These are phyloP conservation scores for Scolopax bukidnonensis DNA, from an alignment of 2,797 vertebrate genomes.

Conservation along the genomic window DNA sequence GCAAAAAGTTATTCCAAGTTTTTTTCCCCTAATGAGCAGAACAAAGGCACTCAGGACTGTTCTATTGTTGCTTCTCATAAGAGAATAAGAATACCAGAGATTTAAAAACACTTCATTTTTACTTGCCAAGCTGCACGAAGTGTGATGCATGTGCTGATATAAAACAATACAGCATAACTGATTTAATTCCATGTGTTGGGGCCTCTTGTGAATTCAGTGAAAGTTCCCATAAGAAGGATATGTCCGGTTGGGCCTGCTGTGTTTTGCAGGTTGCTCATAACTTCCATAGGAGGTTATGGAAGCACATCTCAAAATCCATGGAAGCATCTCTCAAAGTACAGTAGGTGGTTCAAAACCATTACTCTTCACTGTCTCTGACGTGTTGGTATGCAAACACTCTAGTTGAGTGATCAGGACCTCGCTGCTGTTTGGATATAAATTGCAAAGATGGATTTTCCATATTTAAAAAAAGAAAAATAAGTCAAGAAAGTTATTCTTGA, in stretches of 20 bases:
- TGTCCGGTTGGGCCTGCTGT: background rate
- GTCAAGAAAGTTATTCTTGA: background rate
- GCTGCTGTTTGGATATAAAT: background rate
- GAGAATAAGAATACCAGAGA: background rate
- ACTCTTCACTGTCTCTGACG: background rate
- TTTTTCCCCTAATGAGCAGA: slow-evolving; percentile 23
- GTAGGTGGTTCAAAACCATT: background rate
- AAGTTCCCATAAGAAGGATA: background rate
- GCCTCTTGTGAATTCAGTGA: background rate
- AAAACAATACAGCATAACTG: background rate
- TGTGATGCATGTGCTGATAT: background rate
- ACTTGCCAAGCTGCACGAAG: background rate
- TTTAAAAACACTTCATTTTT: background rate
- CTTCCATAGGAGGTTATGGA: background rate
- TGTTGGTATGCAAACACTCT: background rate
- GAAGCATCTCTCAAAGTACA: background rate
- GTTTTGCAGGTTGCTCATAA: background rate
- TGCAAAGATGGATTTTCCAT: background rate
- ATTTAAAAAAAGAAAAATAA: background rate
- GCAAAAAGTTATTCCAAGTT: background rate
- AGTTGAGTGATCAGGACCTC: background rate
- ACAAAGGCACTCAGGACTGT: background rate
- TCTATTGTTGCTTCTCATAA: background rate
- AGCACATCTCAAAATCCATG: background rate
- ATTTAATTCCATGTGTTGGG: background rate